phyloP scores from a whole-genome alignment of 2,113 vertebrate species.

The Anguilla rostrata region DNA sequence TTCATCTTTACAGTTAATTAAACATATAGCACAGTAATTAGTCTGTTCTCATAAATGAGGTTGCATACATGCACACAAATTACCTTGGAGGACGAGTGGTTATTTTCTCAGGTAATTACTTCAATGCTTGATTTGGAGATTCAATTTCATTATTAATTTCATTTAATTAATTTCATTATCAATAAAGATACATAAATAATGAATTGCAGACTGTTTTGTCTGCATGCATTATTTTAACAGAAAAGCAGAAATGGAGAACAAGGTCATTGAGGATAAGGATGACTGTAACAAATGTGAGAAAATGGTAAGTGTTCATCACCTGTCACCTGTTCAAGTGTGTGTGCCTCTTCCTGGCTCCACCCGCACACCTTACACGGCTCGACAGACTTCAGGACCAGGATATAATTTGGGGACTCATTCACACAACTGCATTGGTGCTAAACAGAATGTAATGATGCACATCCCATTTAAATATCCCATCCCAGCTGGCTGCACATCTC shows the following conservation, averaged over 20 bases:
- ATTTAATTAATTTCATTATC: too few relatives aligned
- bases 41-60: not conserved
- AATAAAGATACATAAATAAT: not conserved
- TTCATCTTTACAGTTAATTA: not conserved
- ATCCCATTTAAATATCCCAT: too few relatives aligned
- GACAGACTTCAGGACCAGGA: too few relatives aligned
- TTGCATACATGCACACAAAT: not conserved
- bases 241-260: not conserved
- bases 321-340: not conserved
- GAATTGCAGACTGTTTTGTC: not conserved
- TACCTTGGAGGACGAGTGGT: not conserved
- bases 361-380: too few relatives aligned
- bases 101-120: not conserved
- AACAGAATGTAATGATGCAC: too few relatives aligned
- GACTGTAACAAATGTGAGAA: not conserved
- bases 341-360: not conserved
- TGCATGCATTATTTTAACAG: not conserved
- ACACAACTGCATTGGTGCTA: too few relatives aligned
- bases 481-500: not conserved
- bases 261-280: not conserved
- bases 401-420: not conserved
- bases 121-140: too few relatives aligned
- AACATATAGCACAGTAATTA: not conserved
- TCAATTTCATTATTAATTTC: too few relatives aligned
- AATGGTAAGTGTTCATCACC: not conserved